Evolutionary conservation across 2,113 vertebrate species (phyloP).

Genomic region (Labrus mixtus): DNA sequence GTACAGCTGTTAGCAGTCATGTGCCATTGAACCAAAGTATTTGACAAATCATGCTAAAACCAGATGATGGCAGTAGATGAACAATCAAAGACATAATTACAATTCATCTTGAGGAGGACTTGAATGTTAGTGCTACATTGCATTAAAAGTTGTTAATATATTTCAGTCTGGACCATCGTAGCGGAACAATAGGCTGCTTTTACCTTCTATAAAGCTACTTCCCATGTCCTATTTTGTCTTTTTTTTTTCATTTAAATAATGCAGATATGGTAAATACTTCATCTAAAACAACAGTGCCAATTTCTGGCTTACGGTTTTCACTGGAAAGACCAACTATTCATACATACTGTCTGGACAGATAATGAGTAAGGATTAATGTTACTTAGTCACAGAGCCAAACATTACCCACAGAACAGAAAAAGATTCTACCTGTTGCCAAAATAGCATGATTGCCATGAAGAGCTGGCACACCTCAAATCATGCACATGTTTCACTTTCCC

Average conservation of each 20-base stretch:
- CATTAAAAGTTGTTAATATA: too few relatives aligned
- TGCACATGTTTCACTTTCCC: conserved; percentile 69
- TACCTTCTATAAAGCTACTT: too few relatives aligned
- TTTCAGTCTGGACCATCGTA: too few relatives aligned
- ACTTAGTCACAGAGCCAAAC: not conserved
- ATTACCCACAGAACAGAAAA: not conserved
- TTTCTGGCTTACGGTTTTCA: conserved; percentile 14
- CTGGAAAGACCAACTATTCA: not conserved
- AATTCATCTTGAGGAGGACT: too few relatives aligned
- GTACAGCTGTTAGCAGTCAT: not conserved
- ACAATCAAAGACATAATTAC: too few relatives aligned
- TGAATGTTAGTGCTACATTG: too few relatives aligned
- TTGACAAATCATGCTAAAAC: too few relatives aligned
- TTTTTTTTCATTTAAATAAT: too few relatives aligned
- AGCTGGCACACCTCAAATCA: not conserved
- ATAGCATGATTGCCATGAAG: conserved; percentile 22
- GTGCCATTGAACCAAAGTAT: not conserved
- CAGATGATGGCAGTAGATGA: too few relatives aligned
- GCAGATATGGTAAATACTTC: not conserved
- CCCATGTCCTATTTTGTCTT: too few relatives aligned
- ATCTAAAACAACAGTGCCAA: too few relatives aligned
- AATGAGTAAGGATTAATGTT: not conserved
- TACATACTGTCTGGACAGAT: not conserved
- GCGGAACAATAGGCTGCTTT: too few relatives aligned
- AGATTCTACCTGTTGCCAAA: not conserved